Evolutionary conservation across 2,888 invertebrate species (phyloP), one percentile per base, ranked within the genome.

Genomic region (Acanthosepion pharaonis): DNA sequence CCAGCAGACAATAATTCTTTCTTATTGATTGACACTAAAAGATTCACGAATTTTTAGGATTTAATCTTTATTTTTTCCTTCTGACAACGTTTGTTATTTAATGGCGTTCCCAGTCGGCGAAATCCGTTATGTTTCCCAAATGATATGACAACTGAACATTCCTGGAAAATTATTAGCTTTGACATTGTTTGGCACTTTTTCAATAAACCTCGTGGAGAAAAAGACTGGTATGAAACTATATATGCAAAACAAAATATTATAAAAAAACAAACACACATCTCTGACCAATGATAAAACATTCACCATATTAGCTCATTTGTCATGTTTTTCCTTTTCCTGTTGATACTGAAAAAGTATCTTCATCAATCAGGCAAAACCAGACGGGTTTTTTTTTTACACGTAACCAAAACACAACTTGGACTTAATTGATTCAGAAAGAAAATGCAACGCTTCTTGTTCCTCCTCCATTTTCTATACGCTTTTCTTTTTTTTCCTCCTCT

Each of bases 61-160:
- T 78, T 78, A 8, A 8, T 8, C 8, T 1, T 28, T 78, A 18
- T 64, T 64, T 64, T 25, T 64, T 25, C 25, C 8, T 33, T 33
- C 78, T 78, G 78, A 78, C n/a, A 78, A 33, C 11, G 78, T 18
- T 33, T n/a, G n/a, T 78, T 78, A 78, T 78, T 78, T 33, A 78
- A 15, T 78, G 78, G n/a, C 11, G 5, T 78, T 78, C n/a, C n/a
- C 78, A n/a, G 78, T 18, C n/a, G 33, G 4, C n/a, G 78, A 33
- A 78, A n/a, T 11, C 78, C 5, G n/a, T 64, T 25, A n/a, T 78
- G 78, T 78, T 78, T 78, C n/a, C 15, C 15, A 78, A n/a, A 33
- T 78, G 78, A 78, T 33, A 78, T 78, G 78, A 78, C 78, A 78
- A 78, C n/a, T 78, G 78, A 78, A 78, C n/a, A 78, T 78, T 78